A percentile compares a stretch with the other conserved stretches of the same genome.
These are phyloP conservation scores for Aporrectodea caliginosa DNA, from an alignment of 1,140 invertebrate species.

Conservation along the genomic window DNA sequence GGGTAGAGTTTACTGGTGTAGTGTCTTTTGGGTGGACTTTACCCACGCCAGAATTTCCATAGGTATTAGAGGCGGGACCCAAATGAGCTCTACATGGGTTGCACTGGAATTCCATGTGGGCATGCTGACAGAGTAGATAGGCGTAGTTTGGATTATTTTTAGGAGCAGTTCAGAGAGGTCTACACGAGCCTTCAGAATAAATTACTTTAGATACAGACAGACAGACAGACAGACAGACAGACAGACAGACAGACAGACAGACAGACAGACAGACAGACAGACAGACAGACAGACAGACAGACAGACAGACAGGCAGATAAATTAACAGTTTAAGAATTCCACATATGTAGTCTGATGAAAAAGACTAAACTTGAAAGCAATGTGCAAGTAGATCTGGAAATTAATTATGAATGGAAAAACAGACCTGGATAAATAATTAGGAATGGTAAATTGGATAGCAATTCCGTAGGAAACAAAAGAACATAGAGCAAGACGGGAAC, in stretches of 20 bases:
- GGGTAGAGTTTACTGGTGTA: too few species aligned
- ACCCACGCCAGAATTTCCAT: too few species aligned
- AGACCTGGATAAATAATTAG: background rate
- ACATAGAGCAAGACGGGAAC: background rate
- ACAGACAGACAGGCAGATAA: background rate
- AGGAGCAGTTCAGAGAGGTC: background rate
- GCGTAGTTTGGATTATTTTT: background rate
- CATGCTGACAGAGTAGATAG: too few species aligned
- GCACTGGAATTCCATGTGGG: too few species aligned
- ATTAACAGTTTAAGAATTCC: too few species aligned
- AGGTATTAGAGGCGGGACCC: too few species aligned
- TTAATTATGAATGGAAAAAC: background rate
- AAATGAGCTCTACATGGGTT: too few species aligned
- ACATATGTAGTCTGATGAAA: too few species aligned
- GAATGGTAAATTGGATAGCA: background rate
- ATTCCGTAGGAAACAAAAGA: background rate
- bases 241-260: background rate
- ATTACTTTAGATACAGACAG: background rate
- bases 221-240: background rate
- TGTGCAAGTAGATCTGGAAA: background rate
- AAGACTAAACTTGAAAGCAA: background rate
- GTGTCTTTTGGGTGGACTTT: too few species aligned
- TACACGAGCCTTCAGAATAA: background rate
- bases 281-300: background rate
- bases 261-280: background rate